Conservation (phyloP, 1,140 invertebrate species). For the Leptopilina boulardi region DNA sequence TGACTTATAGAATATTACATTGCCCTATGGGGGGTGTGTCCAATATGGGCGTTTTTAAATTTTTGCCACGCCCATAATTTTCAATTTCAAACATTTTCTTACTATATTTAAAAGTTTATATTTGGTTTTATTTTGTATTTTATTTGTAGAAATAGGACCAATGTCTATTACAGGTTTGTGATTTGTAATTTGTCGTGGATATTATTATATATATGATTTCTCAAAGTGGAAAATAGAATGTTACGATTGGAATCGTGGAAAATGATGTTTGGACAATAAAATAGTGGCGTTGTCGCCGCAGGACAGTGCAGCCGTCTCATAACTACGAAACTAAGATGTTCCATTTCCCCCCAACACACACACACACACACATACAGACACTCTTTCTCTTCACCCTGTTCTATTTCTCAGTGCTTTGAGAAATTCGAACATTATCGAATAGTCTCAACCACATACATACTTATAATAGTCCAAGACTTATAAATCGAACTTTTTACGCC, state of each 20-base stretch:
- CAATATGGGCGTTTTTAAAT: too few species aligned
- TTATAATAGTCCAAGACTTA: not conserved
- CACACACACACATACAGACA: too few species aligned
- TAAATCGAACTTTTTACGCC: slow-evolving; percentile 18
- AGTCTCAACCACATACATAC: not conserved
- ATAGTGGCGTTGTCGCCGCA: not conserved
- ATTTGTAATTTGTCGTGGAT: too few species aligned
- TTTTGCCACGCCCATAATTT: too few species aligned
- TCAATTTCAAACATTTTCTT: too few species aligned
- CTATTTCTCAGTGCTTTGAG: not conserved
- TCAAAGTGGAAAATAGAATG: not conserved
- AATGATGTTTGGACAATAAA: slow-evolving; percentile 3
- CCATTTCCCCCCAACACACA: too few species aligned
- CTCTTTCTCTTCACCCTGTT: not conserved
- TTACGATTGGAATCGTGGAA: not conserved
- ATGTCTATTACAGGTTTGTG: too few species aligned
- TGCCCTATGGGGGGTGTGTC: too few species aligned
- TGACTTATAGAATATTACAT: too few species aligned
- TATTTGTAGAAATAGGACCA: too few species aligned
- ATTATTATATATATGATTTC: not conserved
- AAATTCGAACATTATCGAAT: slow-evolving; percentile 29
- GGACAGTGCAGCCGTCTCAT: not conserved
- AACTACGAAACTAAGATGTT: slow-evolving; percentile 25
- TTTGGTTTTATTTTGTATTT: too few species aligned
- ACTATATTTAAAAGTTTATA: too few species aligned